Conservation (phyloP, 64 coral and sea anemone genomes). For the Actinia tenebrosa region DNA sequence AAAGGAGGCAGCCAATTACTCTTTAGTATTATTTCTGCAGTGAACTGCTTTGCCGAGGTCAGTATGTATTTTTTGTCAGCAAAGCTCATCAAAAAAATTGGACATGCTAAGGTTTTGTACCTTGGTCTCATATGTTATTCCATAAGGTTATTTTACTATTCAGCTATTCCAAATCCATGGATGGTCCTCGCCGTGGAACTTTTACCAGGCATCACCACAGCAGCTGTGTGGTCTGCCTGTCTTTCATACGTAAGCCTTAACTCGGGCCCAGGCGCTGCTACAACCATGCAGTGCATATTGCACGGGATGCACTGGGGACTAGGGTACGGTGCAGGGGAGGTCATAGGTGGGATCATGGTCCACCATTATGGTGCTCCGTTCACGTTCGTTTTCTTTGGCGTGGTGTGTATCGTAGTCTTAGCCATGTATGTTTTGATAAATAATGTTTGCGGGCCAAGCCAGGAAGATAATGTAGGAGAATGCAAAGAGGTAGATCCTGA, state of each 20-base stretch:
- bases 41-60: slow-evolving; percentile 97
- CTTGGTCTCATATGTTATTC: slow-evolving; percentile 95
- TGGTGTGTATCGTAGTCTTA: slow-evolving; percentile 66
- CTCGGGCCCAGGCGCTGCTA: slow-evolving; percentile 92
- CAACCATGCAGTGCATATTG: slow-evolving; percentile 98
- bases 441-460: slow-evolving; percentile 53
- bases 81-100: slow-evolving; percentile 91
- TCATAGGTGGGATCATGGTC: slow-evolving; percentile 94
- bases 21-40: slow-evolving; percentile 97
- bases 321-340: slow-evolving; percentile 97
- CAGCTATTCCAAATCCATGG: slow-evolving; percentile 90
- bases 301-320: slow-evolving; percentile 99
- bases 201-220: slow-evolving; percentile 95
- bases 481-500: slow-evolving; percentile 18
- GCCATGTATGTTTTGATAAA: slow-evolving; percentile 84
- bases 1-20: slow-evolving; percentile 89
- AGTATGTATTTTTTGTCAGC: slow-evolving; percentile 99
- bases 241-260: slow-evolving; percentile 94
- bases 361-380: slow-evolving; percentile 89
- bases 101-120: slow-evolving; percentile 90
- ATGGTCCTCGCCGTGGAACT: slow-evolving; percentile 91
- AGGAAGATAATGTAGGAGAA: slow-evolving; percentile 27
- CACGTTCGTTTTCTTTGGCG: slow-evolving; percentile 90
- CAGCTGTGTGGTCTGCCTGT: slow-evolving; percentile 97
- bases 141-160: slow-evolving; percentile 88